Evolutionary conservation across 2,797 vertebrate genomes (phyloP), one percentile per base, ranked within the genome.

Genomic region (Anomalospiza imberbis): DNA sequence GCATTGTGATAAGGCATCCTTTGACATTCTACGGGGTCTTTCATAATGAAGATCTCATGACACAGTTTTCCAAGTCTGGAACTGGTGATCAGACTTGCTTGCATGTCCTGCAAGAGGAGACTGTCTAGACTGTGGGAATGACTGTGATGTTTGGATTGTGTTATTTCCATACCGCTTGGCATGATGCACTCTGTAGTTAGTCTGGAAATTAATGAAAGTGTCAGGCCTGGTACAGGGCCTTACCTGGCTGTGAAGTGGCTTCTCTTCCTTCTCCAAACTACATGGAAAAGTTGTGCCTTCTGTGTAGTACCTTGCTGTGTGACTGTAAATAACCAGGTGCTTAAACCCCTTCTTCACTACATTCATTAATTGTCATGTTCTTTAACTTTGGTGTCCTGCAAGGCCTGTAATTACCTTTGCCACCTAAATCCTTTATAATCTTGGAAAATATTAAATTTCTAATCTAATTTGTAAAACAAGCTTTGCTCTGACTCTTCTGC

Each of bases 71-170:
- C 71, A 87, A 87, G 95, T 94, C 95, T 94, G 91, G 91, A 95
- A 54, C n/a, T 82, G 88, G 90, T 57, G 84, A 63, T 70, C 80
- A 91, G 91, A 70, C 87, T 89, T 45, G 62, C 90, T 81, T 72
- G 85, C 68, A 31, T 79, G 94, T 94, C 95, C 91, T 94, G 91
- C 13, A 45, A 90, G 85, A 77, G 94, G 94, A 94, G 74, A 42
- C 88, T 91, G 95, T 96, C 95, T 96, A 97, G 95, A 96, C 96
- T 93, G 96, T 96, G 95, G 95, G 94, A 93, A 96, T 95, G 96
- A 95, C 88, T 88, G 80, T 48, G 94, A 42, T 95, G 89, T 96
- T 97, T 97, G 88, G 85, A 94, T 81, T 96, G 82, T 78, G 85
- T 94, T 97, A 88, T 79, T 97, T 95, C 95, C 93, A 72, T 97